A percentile compares a stretch with the other conserved stretches of the same genome.
Evolutionary conservation across 2,888 invertebrate genomes (phyloP).

Genomic region (Palloptera scutellata): DNA sequence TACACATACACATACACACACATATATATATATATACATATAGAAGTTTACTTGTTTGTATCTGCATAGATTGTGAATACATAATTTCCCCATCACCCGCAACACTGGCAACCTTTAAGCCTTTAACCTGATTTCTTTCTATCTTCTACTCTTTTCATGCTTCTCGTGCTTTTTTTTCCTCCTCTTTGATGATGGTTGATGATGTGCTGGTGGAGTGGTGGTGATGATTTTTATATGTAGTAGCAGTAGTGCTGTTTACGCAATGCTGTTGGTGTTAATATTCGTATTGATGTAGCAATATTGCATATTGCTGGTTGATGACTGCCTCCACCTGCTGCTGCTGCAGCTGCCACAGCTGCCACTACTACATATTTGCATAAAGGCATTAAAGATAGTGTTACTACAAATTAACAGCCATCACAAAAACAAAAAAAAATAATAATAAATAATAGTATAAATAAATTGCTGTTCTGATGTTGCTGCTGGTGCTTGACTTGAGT

Average conservation of each 20-base stretch:
- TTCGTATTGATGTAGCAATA: background rate
- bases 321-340: background rate
- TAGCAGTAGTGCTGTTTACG: too few species aligned
- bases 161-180: background rate
- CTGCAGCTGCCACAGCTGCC: background rate
- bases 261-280: background rate
- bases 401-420: slow-evolving; percentile 17
- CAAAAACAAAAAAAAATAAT: slow-evolving; percentile 4
- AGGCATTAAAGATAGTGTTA: slow-evolving; percentile 1
- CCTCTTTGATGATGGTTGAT: background rate
- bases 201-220: background rate
- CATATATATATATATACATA: too few species aligned
- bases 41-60: too few species aligned
- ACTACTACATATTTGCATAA: background rate
- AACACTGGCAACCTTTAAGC: slow-evolving; percentile 20
- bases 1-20: background rate
- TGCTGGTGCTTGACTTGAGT: background rate
- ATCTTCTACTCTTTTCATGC: background rate
- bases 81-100: too few species aligned
- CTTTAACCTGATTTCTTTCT: slow-evolving; percentile 7
- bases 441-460: too few species aligned
- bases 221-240: too few species aligned
- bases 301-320: background rate
- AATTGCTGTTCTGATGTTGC: background rate
- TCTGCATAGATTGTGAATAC: too few species aligned